These are phyloP conservation scores for Thripadectes ignobilis DNA, from an alignment of 2,797 vertebrate species.

Conservation along the genomic window DNA sequence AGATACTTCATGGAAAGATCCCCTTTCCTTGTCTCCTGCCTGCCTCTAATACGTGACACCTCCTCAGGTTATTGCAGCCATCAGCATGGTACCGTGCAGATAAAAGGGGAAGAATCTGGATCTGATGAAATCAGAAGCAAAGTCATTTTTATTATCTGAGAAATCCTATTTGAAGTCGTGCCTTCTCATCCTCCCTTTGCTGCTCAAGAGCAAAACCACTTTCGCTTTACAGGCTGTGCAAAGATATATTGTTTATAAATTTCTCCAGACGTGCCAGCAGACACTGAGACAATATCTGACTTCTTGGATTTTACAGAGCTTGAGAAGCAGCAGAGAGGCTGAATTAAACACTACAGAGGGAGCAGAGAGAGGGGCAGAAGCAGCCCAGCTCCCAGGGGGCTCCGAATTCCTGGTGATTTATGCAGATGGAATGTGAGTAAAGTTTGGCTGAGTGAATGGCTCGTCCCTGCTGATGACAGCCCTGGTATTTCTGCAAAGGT, in stretches of 20 bases:
- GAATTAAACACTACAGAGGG: slow-evolving; percentile 22
- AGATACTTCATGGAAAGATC: background rate
- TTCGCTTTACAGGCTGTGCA: slow-evolving; percentile 33
- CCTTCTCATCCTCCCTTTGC: background rate
- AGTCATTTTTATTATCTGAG: slow-evolving; percentile 53
- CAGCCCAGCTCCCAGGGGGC: background rate
- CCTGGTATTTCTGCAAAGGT: slow-evolving; percentile 67
- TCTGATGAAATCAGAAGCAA: slow-evolving; percentile 45
- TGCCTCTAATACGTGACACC: slow-evolving; percentile 9
- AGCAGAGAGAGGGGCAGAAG: background rate
- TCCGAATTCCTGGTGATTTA: slow-evolving; percentile 26
- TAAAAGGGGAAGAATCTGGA: slow-evolving; percentile 5
- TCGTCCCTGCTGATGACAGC: slow-evolving; percentile 53
- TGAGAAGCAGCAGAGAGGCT: slow-evolving; percentile 45
- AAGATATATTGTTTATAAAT: slow-evolving; percentile 65
- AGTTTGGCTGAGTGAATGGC: slow-evolving; percentile 57
- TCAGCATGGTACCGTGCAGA: background rate
- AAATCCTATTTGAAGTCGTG: slow-evolving; percentile 14
- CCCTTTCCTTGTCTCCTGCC: background rate
- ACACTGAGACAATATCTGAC: slow-evolving; percentile 64
- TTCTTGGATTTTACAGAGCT: slow-evolving; percentile 55
- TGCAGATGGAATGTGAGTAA: slow-evolving; percentile 12
- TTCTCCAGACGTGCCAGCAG: slow-evolving; percentile 40
- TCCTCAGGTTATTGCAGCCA: background rate
- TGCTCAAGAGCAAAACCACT: background rate